Evolutionary conservation across 2,888 invertebrate species (phyloP), one percentile per base, ranked within the genome.

Genomic region (Aphidoletes aphidimyza): DNA sequence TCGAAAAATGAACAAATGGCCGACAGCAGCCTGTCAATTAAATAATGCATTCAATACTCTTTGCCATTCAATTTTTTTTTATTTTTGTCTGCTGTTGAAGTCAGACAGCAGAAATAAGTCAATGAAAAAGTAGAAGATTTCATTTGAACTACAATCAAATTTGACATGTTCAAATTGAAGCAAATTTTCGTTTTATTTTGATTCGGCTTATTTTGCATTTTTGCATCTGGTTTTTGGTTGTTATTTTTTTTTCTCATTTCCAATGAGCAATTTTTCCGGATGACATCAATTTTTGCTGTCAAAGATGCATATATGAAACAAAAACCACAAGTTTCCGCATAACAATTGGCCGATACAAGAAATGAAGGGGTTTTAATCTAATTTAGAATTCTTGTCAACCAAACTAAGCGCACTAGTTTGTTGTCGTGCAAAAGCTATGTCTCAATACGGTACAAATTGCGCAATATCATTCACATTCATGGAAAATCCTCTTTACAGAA

Each of bases 321-420:
- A 69, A 69, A 69, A 30, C 17, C 1, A 26, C 30, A 69, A 14
- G 19, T 14, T 69, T 69, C 69, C 5, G 34, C 30, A 69, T 30
- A 30, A 69, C 69, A 69, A 69, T 30, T 22, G 54, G 22, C 22
- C 3, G 69, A 30, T 30, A 69, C 11, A 69, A 69, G 30, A 69
- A 30, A 69, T 30, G 11, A 17, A 69, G 69, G n/a, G n/a, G 30
- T 69, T 69, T 30, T 30, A 69, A 30, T 69, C 69, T 69, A 69
- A 69, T 69, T 69, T 69, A 17, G 30, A 69, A 69, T 69, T 69
- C 69, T 69, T 69, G 69, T 30, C 69, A 69, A 69, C 69, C 69
- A 14, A 69, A 69, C 5, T 69, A 69, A 69, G 69, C 69, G 30
- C 30, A 69, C 69, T 22, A 42, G 42, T 42, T 42, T 42, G 30